phyloP scores from a whole-genome alignment of 2,797 vertebrate genomes.

The Alectoris magna region DNA sequence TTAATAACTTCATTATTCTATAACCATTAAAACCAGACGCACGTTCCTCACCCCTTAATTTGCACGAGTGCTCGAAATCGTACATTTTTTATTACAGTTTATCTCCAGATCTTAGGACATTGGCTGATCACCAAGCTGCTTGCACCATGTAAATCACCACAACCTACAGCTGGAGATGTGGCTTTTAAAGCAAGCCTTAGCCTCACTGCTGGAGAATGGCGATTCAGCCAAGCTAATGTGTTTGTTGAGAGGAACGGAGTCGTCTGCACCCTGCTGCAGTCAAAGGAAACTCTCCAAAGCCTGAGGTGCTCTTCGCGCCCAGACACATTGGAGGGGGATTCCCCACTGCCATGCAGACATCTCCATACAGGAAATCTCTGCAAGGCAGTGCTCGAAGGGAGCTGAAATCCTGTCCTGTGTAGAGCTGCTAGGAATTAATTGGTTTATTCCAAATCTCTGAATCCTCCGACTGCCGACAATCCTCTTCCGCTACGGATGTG shows the following conservation, averaged over 20 bases:
- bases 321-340: not conserved
- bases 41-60: not conserved
- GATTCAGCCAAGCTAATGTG: not conserved
- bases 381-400: not conserved
- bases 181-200: not conserved
- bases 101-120: not conserved
- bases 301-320: rapidly evolving
- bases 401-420: not conserved
- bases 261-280: not conserved
- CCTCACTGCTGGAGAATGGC: not conserved
- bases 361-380: not conserved
- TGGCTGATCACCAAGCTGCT: not conserved
- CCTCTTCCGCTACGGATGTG: not conserved
- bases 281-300: not conserved
- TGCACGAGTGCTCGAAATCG: not conserved
- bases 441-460: not conserved
- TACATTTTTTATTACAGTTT: not conserved
- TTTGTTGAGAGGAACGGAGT: not conserved
- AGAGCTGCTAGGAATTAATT: not conserved
- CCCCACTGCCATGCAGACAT: not conserved
- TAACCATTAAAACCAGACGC: not conserved
- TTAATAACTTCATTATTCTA: conserved; percentile 3
- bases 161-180: rapidly evolving
- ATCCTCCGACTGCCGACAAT: not conserved
- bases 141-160: conserved; percentile 4